phyloP scores from a whole-genome alignment of 2,113 vertebrate genomes.

The Vulpes lagopus region DNA sequence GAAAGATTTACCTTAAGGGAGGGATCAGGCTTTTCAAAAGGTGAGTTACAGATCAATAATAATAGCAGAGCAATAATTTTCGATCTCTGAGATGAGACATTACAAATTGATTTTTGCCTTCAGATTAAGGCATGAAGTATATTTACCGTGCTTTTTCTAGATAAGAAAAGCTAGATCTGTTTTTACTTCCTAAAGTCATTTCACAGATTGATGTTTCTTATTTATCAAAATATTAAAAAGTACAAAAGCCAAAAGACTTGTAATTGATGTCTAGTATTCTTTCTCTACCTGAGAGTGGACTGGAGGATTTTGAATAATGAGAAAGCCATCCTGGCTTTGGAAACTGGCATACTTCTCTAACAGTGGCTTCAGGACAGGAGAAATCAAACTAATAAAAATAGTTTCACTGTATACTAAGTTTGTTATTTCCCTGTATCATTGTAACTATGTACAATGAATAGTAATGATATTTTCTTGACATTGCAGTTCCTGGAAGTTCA shows the following conservation, averaged over 20 bases:
- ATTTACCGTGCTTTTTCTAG: constrained; percentile 28
- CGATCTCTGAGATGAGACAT: background rate
- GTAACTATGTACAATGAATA: background rate
- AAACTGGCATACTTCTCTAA: background rate
- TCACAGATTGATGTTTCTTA: constrained; percentile 40
- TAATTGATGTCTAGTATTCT: background rate
- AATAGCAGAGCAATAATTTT: background rate
- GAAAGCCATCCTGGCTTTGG: background rate
- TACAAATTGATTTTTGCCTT: constrained; percentile 12
- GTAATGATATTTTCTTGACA: constrained; percentile 69
- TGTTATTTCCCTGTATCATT: background rate
- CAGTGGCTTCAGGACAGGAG: background rate
- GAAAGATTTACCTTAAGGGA: constrained; percentile 58
- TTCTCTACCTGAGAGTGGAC: constrained; percentile 26
- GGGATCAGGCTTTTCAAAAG: background rate
- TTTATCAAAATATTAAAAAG: constrained; percentile 56
- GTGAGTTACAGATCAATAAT: background rate
- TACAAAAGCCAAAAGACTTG: background rate
- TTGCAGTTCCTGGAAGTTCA: constrained; percentile 92
- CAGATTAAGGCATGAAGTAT: constrained; percentile 20
- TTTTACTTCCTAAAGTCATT: constrained; percentile 51
- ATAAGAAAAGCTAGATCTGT: constrained; percentile 32
- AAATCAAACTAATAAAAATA: background rate
- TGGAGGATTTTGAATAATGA: background rate
- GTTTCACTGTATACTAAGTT: background rate